Percentiles rank a stretch among this genome's conserved stretches.
phyloP scores from a whole-genome alignment of 2,888 invertebrate genomes.

The Parnassius orleans region DNA sequence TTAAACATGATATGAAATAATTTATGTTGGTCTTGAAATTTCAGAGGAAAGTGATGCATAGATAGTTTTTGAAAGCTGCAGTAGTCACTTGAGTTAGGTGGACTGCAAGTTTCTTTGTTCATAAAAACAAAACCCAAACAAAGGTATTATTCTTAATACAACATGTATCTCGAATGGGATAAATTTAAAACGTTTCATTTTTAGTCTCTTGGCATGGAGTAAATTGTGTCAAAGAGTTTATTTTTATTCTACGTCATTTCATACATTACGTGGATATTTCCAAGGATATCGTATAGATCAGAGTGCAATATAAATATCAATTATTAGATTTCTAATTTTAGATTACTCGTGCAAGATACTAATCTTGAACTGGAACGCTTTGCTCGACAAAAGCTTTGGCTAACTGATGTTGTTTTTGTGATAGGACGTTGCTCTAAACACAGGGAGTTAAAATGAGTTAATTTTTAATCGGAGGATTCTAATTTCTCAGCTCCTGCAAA shows the following conservation, averaged over 20 bases:
- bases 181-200: constrained; percentile 1
- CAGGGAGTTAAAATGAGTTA: too few species aligned
- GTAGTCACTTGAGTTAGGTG: too few species aligned
- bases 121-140: too few species aligned
- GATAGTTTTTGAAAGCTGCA: too few species aligned
- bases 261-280: constrained; percentile 6
- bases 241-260: constrained; percentile 12
- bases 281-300: constrained; percentile 13
- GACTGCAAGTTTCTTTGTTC: too few species aligned
- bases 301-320: constrained; percentile 11
- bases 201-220: constrained; percentile 1
- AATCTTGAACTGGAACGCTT: constrained; percentile 2
- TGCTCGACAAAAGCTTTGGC: constrained; percentile 12
- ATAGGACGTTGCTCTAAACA: neutral
- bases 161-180: neutral
- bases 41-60: too few species aligned
- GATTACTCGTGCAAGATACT: constrained; percentile 13
- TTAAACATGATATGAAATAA: too few species aligned
- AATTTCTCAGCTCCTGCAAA: too few species aligned
- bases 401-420: neutral
- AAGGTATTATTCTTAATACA: too few species aligned
- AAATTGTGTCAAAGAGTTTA: constrained; percentile 17
- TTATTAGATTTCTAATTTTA: constrained; percentile 17
- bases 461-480: too few species aligned
- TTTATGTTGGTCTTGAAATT: too few species aligned